Base-by-base conservation (phyloP, 2,113 vertebrate genomes). In the Chloroceryle aenea region DNA sequence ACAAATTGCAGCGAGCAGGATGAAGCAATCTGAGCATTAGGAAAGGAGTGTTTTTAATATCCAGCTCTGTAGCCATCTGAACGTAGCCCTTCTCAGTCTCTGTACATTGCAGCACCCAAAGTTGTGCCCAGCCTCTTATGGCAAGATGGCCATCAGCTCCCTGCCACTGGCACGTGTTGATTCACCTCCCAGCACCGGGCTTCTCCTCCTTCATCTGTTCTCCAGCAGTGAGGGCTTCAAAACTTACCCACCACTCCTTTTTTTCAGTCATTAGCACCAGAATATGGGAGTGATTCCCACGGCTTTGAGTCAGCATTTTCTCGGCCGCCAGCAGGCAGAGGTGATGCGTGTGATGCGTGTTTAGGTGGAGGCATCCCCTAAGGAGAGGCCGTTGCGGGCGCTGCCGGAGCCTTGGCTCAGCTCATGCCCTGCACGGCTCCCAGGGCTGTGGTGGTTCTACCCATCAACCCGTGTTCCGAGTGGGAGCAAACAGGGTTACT, bases 171-270 rank as follows among this genome's bases (percentile, higher is more conserved):
- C 74, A 75, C 16, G 0, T 10, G 40, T 36, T 48, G 48, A 3
- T 74, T 29, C 32, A 6, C 32, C 42, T 9, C 22, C 4, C 32
- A 1, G 27, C 48, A 10, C 66, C 14, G 10, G 55, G 17, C 19
- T 32, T 25, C 71, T 2, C 34, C 0, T 2, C 2, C 29, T 13
- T 10, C 5, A 3, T 3, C 61, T 20, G 3, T 16, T 8, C 66
- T 50, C 11, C 0, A 1, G 8, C 34, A 42, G 1, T 0, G 0
- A 25, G 32, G 30, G 48, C 76, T 36, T 12, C 20, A 2, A 1
- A 12, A 48, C 9, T 32, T 18, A 4, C 4, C 19, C 11, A 12
- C 6, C 1, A 2, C n/a, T 26, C 42, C 32, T 10, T 19, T 15
- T 20, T 17, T 10, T 43, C 32, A 20, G 42, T 63, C n/a, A 43